Conservation (phyloP, 2,113 vertebrate species). For the Stercorarius parasiticus region DNA sequence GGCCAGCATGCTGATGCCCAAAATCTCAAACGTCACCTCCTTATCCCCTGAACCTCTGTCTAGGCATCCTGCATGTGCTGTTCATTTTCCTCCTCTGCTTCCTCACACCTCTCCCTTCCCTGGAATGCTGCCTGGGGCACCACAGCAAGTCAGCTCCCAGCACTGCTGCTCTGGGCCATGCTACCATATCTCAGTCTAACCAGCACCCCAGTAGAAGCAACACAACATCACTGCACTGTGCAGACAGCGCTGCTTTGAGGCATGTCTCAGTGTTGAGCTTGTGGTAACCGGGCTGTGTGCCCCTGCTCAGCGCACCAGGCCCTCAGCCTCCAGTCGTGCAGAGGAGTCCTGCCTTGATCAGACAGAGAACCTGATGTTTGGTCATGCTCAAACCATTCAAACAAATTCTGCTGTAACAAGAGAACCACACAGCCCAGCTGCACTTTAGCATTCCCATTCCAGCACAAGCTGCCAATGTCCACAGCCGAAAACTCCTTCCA, state of each 20-base stretch:
- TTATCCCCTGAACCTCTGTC: not conserved
- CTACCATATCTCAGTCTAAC: not conserved
- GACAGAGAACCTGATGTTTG: not conserved
- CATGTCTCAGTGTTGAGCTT: not conserved
- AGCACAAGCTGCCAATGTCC: not conserved
- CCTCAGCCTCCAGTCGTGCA: not conserved
- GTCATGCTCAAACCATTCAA: not conserved
- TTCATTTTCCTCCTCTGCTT: not conserved
- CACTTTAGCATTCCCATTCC: slow-evolving; percentile 29
- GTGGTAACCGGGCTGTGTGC: not conserved
- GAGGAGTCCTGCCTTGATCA: not conserved
- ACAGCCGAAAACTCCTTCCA: not conserved
- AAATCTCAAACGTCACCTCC: not conserved
- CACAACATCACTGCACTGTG: not conserved
- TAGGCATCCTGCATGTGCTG: not conserved
- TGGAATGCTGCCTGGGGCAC: not conserved
- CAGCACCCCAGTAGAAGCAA: not conserved
- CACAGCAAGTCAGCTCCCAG: not conserved
- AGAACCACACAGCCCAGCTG: not conserved
- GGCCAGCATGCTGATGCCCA: not conserved
- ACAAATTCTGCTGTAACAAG: not conserved
- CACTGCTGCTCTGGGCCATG: not conserved
- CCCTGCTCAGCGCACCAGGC: not conserved
- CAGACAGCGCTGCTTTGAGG: not conserved
- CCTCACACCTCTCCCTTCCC: not conserved